Evolutionary conservation across 2,113 vertebrate genomes (phyloP).

Genomic region (Ammodytes dubius): DNA sequence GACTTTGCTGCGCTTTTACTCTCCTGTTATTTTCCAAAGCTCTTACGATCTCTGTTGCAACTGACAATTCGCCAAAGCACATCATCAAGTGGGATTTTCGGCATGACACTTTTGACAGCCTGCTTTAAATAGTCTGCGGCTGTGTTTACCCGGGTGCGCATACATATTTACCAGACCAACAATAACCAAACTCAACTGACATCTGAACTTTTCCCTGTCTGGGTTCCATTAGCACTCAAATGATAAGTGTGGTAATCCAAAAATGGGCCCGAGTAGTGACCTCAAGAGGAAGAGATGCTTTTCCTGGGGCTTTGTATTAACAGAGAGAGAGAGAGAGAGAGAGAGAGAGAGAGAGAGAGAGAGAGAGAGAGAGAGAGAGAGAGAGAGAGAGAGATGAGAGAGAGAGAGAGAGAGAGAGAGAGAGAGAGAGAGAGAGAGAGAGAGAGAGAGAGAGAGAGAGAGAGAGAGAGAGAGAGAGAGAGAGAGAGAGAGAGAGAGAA

Average conservation of each 20-base stretch:
- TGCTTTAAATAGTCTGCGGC: constrained; percentile 45
- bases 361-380: neutral
- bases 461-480: neutral
- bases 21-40: constrained; percentile 30
- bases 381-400: neutral
- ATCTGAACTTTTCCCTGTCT: constrained; percentile 55
- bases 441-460: neutral
- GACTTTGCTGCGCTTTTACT: constrained; percentile 34
- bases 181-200: constrained; percentile 41
- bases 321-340: neutral
- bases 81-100: constrained; percentile 45
- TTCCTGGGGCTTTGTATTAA: constrained; percentile 36
- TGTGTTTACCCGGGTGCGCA: constrained; percentile 55
- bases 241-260: constrained; percentile 52
- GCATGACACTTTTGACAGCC: constrained; percentile 54
- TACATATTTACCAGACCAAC: constrained; percentile 57
- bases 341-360: neutral
- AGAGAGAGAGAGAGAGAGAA: neutral
- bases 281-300: constrained; percentile 46
- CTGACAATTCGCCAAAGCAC: constrained; percentile 38
- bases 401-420: neutral
- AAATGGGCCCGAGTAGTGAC: constrained; percentile 29
- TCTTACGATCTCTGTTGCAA: neutral
- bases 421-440: neutral
- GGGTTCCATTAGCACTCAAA: constrained; percentile 28